Percentiles rank a stretch among this genome's conserved stretches.
phyloP scores from a whole-genome alignment of 2,113 vertebrate genomes.

The Amblyornis subalaris region DNA sequence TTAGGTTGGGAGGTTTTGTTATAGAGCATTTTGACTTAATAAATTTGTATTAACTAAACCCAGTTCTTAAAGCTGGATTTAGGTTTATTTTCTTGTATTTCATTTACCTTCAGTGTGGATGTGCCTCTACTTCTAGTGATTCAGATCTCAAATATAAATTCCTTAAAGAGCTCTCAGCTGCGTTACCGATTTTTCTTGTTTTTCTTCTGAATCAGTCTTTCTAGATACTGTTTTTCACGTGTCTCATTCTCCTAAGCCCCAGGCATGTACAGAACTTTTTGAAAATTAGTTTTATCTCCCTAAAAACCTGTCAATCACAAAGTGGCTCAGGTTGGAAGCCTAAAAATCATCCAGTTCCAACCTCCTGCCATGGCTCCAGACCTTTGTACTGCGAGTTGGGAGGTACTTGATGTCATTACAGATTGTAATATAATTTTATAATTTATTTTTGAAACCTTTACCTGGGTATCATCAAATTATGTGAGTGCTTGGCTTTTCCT shows the following conservation, averaged over 20 bases:
- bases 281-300: not conserved
- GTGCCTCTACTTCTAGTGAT: not conserved
- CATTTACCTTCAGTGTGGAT: not conserved
- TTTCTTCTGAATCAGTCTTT: not conserved
- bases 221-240: rapidly evolving
- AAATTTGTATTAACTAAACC: not conserved
- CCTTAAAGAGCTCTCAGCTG: not conserved
- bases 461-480: not conserved
- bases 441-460: not conserved
- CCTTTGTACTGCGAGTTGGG: not conserved
- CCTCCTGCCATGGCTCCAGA: not conserved
- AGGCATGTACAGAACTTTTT: not conserved
- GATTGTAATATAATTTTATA: not conserved
- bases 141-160: not conserved
- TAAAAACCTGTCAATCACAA: not conserved
- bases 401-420: not conserved
- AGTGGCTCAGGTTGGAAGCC: not conserved
- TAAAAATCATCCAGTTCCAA: not conserved
- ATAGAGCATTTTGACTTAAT: not conserved
- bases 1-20: not conserved
- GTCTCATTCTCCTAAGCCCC: not conserved
- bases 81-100: not conserved
- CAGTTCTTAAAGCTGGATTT: not conserved
- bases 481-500: not conserved
- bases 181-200: not conserved